Base-by-base conservation (phyloP, 2,113 vertebrate genomes). In the Lampris incognitus region DNA sequence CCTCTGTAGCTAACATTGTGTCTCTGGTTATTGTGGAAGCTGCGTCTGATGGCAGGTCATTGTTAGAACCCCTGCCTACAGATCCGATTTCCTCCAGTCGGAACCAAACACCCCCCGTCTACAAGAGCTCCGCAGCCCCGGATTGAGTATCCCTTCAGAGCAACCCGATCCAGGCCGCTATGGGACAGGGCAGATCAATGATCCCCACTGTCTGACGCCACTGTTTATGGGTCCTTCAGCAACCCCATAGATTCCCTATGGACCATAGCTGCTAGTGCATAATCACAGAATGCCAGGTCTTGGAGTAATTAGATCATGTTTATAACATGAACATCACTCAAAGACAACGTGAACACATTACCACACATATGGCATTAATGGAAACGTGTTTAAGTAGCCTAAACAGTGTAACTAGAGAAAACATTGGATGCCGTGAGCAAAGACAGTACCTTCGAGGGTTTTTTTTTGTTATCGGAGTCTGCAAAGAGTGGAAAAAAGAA, bases 41-140 rank as follows among this genome's bases (percentile, higher is more conserved):
- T 44, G 62, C 50, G 69, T 78, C 55, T 80, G 69, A 77, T 38
- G 7, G 66, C 72, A 66, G 81, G 56, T 79, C 71, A 85, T 89
- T 86, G 85, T 89, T 89, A 69, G 48, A 66, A 78, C 55, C 50
- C 68, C 64, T 70, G 57, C 24, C 54, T 42, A 76, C 73, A 76
- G 88, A 89, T 93, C 78, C 65, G 24, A 84, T 90, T 91, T 89
- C 91, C 68, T 76, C 61, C 56, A 55, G 48, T 50, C 56, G 59
- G 85, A 93, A 93, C 84, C 72, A 84, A 90, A 94, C 79, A 93
- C 90, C 89, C 24, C 60, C 44, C 36, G 86, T 85, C 86, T 86
- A 72, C 1, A 36, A 78, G 65, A 86, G 73, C 81, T 71, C 58
- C 54, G 66, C 54, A 60, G 4, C 65, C 51, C 71, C 41, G 81